Conservation (phyloP, 2,888 invertebrate genomes). For the Bellardia pandia region DNA sequence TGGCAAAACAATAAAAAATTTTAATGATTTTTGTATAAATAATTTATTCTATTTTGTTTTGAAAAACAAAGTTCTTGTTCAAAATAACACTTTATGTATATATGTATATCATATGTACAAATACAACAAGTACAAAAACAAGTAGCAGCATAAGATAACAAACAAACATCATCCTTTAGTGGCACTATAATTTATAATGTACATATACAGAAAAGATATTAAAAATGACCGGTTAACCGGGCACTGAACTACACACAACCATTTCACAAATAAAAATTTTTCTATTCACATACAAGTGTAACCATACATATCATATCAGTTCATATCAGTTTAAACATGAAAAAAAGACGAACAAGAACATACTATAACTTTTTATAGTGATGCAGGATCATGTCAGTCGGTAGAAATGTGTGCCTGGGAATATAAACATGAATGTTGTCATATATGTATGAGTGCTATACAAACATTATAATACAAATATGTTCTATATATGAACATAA, state of each 20-base stretch:
- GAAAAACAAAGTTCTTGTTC: no score
- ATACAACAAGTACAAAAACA: background rate
- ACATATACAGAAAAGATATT: conserved; percentile 60
- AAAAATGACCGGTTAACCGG: conserved; percentile 67
- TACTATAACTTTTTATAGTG: conserved; percentile 40
- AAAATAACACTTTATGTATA: no score
- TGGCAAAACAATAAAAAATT: no score
- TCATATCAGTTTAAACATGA: conserved; percentile 43
- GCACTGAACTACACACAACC: conserved; percentile 34
- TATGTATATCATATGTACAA: no score
- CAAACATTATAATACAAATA: background rate
- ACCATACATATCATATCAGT: conserved; percentile 23
- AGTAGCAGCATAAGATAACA: conserved; percentile 41
- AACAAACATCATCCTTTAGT: conserved; percentile 63
- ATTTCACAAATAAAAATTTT: background rate
- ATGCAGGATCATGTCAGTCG: conserved; percentile 6
- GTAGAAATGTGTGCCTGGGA: conserved; percentile 26
- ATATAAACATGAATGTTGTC: conserved; percentile 10
- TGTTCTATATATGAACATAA: background rate
- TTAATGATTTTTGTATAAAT: no score
- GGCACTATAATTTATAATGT: conserved; percentile 66
- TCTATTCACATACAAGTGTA: background rate
- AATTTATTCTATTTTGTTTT: no score
- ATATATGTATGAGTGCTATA: background rate
- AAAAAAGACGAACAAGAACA: background rate